Conservation (phyloP, 2,888 invertebrate species). For the Agrochola macilenta region DNA sequence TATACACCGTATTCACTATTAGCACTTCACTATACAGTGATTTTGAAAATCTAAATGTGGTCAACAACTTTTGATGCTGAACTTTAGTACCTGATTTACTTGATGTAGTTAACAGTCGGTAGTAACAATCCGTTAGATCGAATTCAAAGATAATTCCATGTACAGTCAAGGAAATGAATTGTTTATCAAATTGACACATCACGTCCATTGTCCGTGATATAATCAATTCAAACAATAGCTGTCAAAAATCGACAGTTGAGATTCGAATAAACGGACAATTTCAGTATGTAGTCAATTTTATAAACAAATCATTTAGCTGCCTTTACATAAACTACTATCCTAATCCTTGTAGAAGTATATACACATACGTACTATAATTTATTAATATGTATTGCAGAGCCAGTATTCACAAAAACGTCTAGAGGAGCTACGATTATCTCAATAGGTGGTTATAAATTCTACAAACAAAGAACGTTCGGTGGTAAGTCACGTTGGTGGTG, state of each 20-base stretch:
- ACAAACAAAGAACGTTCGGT: constrained; percentile 68
- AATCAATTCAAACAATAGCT: neutral
- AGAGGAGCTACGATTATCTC: constrained; percentile 63
- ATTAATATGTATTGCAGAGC: neutral
- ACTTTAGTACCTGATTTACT: too few relatives aligned
- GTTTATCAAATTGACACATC: neutral
- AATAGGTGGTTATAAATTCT: constrained; percentile 70
- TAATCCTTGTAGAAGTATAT: neutral
- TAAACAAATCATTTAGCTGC: neutral
- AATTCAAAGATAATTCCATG: neutral
- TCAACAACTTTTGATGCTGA: too few relatives aligned
- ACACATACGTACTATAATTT: neutral
- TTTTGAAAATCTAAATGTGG: too few relatives aligned
- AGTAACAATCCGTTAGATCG: neutral
- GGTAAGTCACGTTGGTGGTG: constrained; percentile 70
- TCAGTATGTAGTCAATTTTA: neutral
- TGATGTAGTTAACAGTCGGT: neutral
- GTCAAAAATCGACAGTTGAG: neutral
- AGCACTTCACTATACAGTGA: too few relatives aligned
- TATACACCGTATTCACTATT: too few relatives aligned
- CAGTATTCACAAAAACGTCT: constrained; percentile 35
- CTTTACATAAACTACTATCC: neutral
- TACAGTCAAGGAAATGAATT: neutral
- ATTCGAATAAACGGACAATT: neutral
- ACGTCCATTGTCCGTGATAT: neutral